A percentile compares a stretch with the other conserved stretches of the same genome.
These are phyloP conservation scores for Hofmannophila pseudospretella DNA, from an alignment of 2,888 invertebrate species.

Conservation along the genomic window DNA sequence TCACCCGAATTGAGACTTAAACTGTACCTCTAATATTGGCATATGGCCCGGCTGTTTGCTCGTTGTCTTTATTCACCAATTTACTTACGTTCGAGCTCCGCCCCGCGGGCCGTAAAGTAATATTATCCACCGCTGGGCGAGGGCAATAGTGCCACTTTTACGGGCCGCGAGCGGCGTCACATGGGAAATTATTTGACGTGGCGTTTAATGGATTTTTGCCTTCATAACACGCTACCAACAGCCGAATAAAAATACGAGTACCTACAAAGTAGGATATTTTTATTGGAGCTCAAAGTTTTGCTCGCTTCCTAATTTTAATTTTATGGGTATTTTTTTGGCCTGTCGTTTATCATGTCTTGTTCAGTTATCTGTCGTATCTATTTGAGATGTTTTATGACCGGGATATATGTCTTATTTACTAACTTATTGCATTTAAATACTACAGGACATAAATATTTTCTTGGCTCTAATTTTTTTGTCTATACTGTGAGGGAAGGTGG, in stretches of 20 bases:
- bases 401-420: too few relatives aligned
- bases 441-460: too few relatives aligned
- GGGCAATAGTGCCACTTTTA: conserved; percentile 76
- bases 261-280: conserved; percentile 30
- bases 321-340: conserved; percentile 5
- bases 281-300: conserved; percentile 22
- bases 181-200: conserved; percentile 78
- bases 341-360: conserved; percentile 3
- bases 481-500: too few relatives aligned
- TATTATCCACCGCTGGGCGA: conserved; percentile 72
- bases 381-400: neutral
- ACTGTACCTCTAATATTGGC: conserved; percentile 26
- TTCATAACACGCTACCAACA: conserved; percentile 74
- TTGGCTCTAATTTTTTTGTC: too few relatives aligned
- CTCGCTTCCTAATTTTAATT: conserved; percentile 11
- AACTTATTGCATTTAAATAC: too few relatives aligned
- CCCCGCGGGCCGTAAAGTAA: conserved; percentile 74
- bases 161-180: conserved; percentile 75
- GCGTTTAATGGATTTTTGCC: conserved; percentile 77
- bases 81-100: conserved; percentile 70
- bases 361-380: neutral
- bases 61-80: conserved; percentile 74
- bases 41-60: conserved; percentile 32
- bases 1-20: conserved; percentile 8
- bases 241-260: conserved; percentile 64